These are phyloP conservation scores for Rhinella marina DNA, from an alignment of 2,797 vertebrate genomes.

Conservation along the genomic window DNA sequence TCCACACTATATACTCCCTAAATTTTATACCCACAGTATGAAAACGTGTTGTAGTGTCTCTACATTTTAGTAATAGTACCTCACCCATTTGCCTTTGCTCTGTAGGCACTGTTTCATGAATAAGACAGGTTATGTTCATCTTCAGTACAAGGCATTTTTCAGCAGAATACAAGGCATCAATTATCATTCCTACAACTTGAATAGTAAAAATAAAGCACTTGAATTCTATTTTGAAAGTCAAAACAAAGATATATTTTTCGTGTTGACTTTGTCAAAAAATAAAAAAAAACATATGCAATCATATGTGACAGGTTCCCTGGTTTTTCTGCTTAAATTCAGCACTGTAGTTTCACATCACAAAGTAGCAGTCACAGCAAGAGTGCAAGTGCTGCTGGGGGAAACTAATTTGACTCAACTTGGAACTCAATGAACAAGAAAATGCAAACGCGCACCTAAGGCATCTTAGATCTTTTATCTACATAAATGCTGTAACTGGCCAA, in stretches of 20 bases:
- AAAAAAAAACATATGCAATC: constrained; percentile 67
- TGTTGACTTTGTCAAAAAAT: constrained; percentile 61
- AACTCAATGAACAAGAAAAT: constrained; percentile 71
- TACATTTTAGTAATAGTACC: too few species aligned
- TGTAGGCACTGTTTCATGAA: too few species aligned
- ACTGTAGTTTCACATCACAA: constrained; percentile 69
- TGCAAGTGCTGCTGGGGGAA: constrained; percentile 68
- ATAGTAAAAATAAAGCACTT: not conserved
- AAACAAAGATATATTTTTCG: constrained; percentile 50
- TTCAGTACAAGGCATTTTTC: not conserved
- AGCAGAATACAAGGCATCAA: not conserved
- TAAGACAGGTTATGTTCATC: not conserved
- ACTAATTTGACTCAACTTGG: constrained; percentile 71
- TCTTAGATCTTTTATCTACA: constrained; percentile 68
- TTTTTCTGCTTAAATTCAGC: constrained; percentile 67
- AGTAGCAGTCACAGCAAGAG: constrained; percentile 72
- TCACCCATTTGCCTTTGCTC: too few species aligned
- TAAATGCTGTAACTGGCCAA: constrained; percentile 65
- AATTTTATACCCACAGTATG: too few species aligned
- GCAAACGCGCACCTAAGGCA: constrained; percentile 63
- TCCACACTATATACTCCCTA: too few species aligned
- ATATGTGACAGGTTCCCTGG: constrained; percentile 69
- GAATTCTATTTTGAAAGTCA: not conserved
- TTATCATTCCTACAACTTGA: not conserved
- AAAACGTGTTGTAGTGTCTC: too few species aligned